Evolutionary conservation across 23 tunicate species (phyloP).

Genomic region (Ciona savignyi): DNA sequence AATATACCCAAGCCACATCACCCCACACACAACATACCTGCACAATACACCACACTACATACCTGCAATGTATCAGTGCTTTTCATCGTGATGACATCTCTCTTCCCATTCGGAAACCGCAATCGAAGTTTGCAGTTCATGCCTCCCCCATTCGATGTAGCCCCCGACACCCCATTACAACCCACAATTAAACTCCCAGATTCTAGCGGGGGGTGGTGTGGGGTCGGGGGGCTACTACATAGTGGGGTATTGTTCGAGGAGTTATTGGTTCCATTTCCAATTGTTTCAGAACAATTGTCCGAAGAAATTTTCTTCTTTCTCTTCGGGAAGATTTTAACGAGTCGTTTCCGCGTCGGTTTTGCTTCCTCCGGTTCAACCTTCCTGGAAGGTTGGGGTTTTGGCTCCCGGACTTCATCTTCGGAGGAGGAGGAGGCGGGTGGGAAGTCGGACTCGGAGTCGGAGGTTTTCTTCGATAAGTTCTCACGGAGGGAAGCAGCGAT

Average conservation of each 20-base stretch:
- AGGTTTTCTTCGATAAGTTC: conserved; percentile 1
- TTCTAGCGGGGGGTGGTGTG: too few species aligned
- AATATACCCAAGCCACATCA: too few species aligned
- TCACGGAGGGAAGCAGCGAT: conserved; percentile 72
- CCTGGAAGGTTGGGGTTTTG: not conserved
- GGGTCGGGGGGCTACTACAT: not conserved
- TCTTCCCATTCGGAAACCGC: conserved; percentile 40
- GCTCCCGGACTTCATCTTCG: not conserved
- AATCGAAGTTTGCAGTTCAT: conserved; percentile 22
- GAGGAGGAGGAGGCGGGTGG: not conserved
- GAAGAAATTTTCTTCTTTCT: not conserved
- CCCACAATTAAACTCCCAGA: not conserved
- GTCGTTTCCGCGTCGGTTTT: conserved; percentile 11
- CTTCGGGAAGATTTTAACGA: conserved; percentile 22
- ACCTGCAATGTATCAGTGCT: conserved; percentile 31
- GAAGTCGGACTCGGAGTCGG: conserved; percentile 7
- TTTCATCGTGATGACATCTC: conserved; percentile 24
- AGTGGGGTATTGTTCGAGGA: not conserved
- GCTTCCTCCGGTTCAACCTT: not conserved
- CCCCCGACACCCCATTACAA: not conserved
- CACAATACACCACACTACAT: not conserved
- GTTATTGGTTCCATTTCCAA: not conserved
- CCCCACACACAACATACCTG: not conserved
- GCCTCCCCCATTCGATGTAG: not conserved
- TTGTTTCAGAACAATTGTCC: not conserved